Evolutionary conservation across 2,888 invertebrate genomes (phyloP).

Genomic region (Carcina quercana): DNA sequence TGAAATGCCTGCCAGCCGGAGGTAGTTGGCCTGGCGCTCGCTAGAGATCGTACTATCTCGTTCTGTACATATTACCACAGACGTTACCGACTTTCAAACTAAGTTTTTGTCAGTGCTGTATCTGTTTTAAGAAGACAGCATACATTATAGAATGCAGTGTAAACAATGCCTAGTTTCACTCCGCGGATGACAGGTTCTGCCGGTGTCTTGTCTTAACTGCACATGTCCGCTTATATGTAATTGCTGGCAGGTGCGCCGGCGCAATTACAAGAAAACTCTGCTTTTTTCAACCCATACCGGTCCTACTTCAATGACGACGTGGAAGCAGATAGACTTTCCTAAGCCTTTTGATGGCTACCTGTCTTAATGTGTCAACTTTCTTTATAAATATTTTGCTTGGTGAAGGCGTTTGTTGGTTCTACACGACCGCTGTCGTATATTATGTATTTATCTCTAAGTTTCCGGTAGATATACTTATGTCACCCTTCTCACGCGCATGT

Average conservation of each 20-base stretch:
- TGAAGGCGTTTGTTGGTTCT: no score
- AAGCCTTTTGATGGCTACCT: slow-evolving; percentile 2
- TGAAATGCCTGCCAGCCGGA: not conserved
- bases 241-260: slow-evolving; percentile 46
- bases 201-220: slow-evolving; percentile 38
- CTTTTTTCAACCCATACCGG: slow-evolving; percentile 22
- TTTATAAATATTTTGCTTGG: not conserved
- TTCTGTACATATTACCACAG: no score
- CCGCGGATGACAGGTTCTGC: slow-evolving; percentile 36
- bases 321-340: slow-evolving; percentile 17
- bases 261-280: slow-evolving; percentile 34
- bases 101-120: no score
- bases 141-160: slow-evolving; percentile 11
- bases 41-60: no score
- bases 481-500: no score
- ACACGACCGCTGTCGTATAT: no score
- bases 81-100: no score
- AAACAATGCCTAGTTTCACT: slow-evolving; percentile 41
- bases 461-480: no score
- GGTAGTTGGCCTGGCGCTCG: not conserved
- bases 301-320: slow-evolving; percentile 15
- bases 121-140: not conserved
- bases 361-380: slow-evolving; percentile 3
- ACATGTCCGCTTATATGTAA: slow-evolving; percentile 41
- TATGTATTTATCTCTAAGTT: no score